Evolutionary conservation across 92 coral and sea anemone species (phyloP), one percentile per base, ranked within the genome.

Genomic region (Parazoanthus darwini): DNA sequence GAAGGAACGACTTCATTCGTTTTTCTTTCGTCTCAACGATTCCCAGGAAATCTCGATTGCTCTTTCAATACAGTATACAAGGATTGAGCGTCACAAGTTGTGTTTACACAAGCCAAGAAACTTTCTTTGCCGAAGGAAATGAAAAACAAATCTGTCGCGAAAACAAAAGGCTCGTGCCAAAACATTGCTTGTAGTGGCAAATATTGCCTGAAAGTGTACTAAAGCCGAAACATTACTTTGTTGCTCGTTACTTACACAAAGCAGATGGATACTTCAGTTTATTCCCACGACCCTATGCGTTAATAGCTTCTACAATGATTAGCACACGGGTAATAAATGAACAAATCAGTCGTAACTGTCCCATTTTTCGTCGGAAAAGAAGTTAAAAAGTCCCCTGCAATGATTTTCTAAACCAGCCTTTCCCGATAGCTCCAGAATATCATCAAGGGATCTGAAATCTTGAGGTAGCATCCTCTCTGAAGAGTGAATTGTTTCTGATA

Each of bases 61-160:
- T 74, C 36, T 35, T 11, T 22, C 11, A 25, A 42, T 39, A 68
- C 25, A 13, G 79, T 43, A 33, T 35, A 72, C 5, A 42, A 29
- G 66, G 79, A 74, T 51, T 29, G 39, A 48, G 23, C 78, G 65
- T 7, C 78, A 71, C 66, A 46, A 39, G 46, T 22, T 72, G 77
- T 82, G 87, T 84, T 84, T 48, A 71, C 87, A 26, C 78, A 44
- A 74, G 46, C 37, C 89, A 89, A 75, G 56, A 74, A 73, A 80
- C 76, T 91, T 91, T 81, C 88, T 67, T 85, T 89, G 87, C n/a
- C 70, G 54, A 74, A 88, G 87, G 89, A 79, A 91, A 91, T 79
- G 86, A 79, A 85, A 85, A 58, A n/a, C 88, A 85, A 85, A 91
- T 77, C 87, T 56, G 89, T 67, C 86, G 43, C 43, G 77, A 78